Evolutionary conservation across 2,888 invertebrate genomes (phyloP).

Genomic region (Drosophila imparisetae): DNA sequence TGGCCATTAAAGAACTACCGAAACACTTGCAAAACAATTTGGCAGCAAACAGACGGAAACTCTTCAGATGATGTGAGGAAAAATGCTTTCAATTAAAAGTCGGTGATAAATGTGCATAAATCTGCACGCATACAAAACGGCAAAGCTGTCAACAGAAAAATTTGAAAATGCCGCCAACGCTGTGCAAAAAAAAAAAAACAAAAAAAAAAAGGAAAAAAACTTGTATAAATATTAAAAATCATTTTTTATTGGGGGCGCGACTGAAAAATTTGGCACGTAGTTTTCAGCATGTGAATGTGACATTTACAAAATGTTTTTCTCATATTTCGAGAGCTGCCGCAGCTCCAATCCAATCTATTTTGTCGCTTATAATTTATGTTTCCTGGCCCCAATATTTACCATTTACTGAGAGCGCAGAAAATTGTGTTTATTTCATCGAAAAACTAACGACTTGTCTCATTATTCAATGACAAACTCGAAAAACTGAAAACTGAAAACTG

Average conservation of each 20-base stretch:
- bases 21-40: conserved; percentile 46
- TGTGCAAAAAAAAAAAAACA: conserved; percentile 3
- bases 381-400: conserved; percentile 56
- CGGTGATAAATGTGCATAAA: conserved; percentile 55
- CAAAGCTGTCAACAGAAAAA: conserved; percentile 52
- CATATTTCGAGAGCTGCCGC: conserved; percentile 42
- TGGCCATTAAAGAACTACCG: conserved; percentile 27
- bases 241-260: conserved; percentile 59
- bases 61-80: conserved; percentile 47
- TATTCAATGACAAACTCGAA: conserved; percentile 72
- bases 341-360: conserved; percentile 57
- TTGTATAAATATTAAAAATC: conserved; percentile 43
- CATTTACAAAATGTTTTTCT: conserved; percentile 74
- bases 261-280: conserved; percentile 64
- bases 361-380: conserved; percentile 74
- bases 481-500: conserved; percentile 18
- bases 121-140: conserved; percentile 52
- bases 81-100: conserved; percentile 31
- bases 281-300: conserved; percentile 76
- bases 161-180: conserved; percentile 49
- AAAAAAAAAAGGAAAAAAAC: neutral
- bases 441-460: conserved; percentile 63
- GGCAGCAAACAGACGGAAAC: conserved; percentile 13
- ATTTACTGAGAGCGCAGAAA: conserved; percentile 24
- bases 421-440: conserved; percentile 33